Conservation (phyloP, 2,113 vertebrate species). For the Rostratula benghalensis region DNA sequence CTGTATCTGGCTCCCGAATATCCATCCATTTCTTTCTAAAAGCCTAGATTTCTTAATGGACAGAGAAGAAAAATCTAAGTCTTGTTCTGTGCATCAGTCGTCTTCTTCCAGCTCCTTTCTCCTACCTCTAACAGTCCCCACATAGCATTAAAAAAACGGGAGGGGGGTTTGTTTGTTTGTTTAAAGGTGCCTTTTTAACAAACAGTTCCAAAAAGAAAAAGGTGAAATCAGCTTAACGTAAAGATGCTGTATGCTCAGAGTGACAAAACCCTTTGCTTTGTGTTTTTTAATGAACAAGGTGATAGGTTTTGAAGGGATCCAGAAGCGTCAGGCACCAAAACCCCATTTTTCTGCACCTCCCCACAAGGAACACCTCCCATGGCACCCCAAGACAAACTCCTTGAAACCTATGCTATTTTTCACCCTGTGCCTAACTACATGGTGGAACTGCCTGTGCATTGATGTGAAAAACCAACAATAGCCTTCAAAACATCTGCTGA, state of each 20-base stretch:
- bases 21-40: not conserved
- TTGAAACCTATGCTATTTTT: not conserved
- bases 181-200: not conserved
- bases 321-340: not conserved
- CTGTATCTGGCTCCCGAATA: not conserved
- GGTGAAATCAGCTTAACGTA: not conserved
- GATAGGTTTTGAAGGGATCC: not conserved
- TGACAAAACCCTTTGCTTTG: not conserved
- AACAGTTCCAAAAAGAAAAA: not conserved
- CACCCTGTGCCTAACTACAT: not conserved
- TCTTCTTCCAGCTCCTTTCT: not conserved
- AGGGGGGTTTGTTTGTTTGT: not conserved
- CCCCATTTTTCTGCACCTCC: not conserved
- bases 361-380: not conserved
- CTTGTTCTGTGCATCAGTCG: not conserved
- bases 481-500: not conserved
- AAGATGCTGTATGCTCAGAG: not conserved
- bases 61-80: not conserved
- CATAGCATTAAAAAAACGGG: not conserved
- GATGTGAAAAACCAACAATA: rapidly evolving
- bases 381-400: not conserved
- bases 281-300: not conserved
- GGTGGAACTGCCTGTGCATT: not conserved
- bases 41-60: not conserved
- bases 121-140: not conserved